These are phyloP conservation scores for Melitaea cinxia DNA, from an alignment of 1,140 invertebrate genomes.

Conservation along the genomic window DNA sequence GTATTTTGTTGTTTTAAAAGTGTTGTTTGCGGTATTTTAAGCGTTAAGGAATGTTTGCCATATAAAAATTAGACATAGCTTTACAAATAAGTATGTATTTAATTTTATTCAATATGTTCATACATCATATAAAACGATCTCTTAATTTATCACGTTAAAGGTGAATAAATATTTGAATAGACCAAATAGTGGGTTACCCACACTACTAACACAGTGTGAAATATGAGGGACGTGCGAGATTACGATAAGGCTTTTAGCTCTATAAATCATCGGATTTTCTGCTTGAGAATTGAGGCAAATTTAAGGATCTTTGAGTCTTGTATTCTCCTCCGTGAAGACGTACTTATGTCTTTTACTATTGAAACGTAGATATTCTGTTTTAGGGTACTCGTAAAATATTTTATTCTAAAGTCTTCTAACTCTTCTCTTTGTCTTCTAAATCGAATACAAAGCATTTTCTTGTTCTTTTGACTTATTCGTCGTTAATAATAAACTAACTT, in stretches of 20 bases:
- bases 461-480: too few species aligned
- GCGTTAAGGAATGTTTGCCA: too few species aligned
- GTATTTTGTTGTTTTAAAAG: too few species aligned
- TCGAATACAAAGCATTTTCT: too few species aligned
- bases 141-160: conserved; percentile 10
- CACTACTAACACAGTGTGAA: conserved; percentile 61
- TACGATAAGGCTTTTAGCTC: conserved; percentile 73
- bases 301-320: conserved; percentile 53
- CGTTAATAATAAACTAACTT: too few species aligned
- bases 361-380: neutral
- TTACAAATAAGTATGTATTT: too few species aligned
- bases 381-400: neutral
- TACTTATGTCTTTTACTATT: neutral
- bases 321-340: neutral
- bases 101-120: too few species aligned
- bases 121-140: neutral
- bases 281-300: conserved; percentile 68
- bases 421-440: too few species aligned
- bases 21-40: too few species aligned
- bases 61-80: too few species aligned
- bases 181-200: conserved; percentile 18
- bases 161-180: conserved; percentile 15
- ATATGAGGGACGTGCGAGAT: conserved; percentile 77
- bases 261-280: conserved; percentile 75
- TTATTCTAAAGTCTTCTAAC: too few species aligned